Conservation (phyloP, 2,113 vertebrate genomes). For the Oryzias javanicus region DNA sequence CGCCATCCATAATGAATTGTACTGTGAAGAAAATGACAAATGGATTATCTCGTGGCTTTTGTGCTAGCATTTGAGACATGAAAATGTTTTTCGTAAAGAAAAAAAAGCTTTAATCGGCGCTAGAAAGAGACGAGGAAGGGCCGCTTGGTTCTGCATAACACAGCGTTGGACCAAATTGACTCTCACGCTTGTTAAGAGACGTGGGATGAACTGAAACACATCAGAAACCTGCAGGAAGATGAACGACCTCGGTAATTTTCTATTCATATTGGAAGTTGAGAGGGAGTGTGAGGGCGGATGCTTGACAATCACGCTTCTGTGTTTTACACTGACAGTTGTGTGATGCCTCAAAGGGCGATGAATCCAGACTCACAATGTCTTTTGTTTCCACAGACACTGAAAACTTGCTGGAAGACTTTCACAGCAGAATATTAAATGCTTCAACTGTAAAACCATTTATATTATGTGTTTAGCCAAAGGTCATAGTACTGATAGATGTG, state of each 20-base stretch:
- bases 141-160: conserved; percentile 23
- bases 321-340: conserved; percentile 50
- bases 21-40: conserved; percentile 63
- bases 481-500: neutral
- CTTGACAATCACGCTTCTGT: conserved; percentile 41
- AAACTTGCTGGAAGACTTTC: conserved; percentile 34
- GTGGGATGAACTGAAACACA: conserved; percentile 49
- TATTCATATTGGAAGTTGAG: conserved; percentile 43
- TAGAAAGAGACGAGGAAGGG: conserved; percentile 20
- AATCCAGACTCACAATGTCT: conserved; percentile 42
- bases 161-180: conserved; percentile 34
- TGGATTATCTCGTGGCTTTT: conserved; percentile 65
- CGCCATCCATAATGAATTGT: conserved; percentile 75
- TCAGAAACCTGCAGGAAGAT: conserved; percentile 39
- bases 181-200: conserved; percentile 25
- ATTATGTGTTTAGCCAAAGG: neutral
- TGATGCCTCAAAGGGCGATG: conserved; percentile 58
- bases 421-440: conserved; percentile 20
- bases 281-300: conserved; percentile 47
- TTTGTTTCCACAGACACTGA: conserved; percentile 14
- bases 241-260: conserved; percentile 54
- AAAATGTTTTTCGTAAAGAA: conserved; percentile 60
- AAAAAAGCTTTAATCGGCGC: neutral
- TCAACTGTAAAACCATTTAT: conserved; percentile 1
- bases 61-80: conserved; percentile 52